phyloP scores from a whole-genome alignment of 2,888 invertebrate species.

The Drosophila meridionalis region DNA sequence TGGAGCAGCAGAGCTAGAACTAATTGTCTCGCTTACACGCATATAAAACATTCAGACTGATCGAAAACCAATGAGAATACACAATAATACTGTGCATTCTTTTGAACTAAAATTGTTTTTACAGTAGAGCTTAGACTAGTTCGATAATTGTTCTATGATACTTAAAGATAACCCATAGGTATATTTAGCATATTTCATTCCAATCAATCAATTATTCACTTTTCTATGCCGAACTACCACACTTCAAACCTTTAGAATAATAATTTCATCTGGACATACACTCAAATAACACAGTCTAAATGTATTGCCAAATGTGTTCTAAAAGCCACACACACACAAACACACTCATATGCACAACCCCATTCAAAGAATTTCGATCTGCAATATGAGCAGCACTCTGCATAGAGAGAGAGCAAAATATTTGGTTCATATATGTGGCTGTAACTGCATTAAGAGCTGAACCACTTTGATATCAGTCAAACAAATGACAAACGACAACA shows the following conservation, averaged over 20 bases:
- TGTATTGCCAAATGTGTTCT: slow-evolving; percentile 13
- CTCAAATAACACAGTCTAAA: slow-evolving; percentile 12
- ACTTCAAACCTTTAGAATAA: neutral
- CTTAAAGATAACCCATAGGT: neutral
- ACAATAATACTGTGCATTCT: neutral
- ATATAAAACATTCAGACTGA: neutral
- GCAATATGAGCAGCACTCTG: slow-evolving; percentile 30
- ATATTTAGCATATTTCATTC: neutral
- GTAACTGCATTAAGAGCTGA: slow-evolving; percentile 33
- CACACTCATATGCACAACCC: neutral
- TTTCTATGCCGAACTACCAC: neutral
- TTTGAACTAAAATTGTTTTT: no score
- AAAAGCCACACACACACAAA: slow-evolving; percentile 23
- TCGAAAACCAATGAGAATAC: neutral
- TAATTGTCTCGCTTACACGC: neutral
- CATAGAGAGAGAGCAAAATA: neutral
- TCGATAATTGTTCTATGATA: neutral
- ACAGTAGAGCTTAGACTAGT: neutral
- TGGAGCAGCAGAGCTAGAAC: no score
- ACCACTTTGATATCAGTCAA: slow-evolving; percentile 42
- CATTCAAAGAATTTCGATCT: slow-evolving; percentile 30
- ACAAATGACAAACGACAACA: slow-evolving; percentile 45
- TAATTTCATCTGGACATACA: slow-evolving; percentile 11
- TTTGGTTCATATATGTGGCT: neutral
- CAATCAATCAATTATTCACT: slow-evolving; percentile 5